phyloP scores from a whole-genome alignment of 2,797 vertebrate genomes.

The Trachurus trachurus region DNA sequence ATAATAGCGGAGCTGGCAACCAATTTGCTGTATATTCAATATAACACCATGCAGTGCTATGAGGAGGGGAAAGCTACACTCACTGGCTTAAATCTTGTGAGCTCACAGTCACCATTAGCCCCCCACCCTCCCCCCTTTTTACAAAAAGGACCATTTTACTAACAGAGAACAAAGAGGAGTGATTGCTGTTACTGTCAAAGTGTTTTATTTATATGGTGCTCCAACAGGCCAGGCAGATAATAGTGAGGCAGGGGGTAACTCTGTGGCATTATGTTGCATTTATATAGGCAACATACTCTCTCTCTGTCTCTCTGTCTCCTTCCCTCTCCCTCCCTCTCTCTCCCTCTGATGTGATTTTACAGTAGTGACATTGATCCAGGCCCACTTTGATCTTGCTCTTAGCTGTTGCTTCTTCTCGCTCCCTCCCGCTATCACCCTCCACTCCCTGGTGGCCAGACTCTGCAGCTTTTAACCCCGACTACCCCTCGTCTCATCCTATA shows the following conservation, averaged over 20 bases:
- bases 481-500: constrained; percentile 72
- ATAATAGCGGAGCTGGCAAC: neutral
- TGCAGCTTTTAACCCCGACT: constrained; percentile 80
- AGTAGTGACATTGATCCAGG: constrained; percentile 81
- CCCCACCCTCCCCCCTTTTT: neutral
- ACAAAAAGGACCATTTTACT: constrained; percentile 38
- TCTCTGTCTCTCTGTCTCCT: constrained; percentile 31
- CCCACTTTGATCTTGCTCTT: constrained; percentile 81
- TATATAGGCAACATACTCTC: constrained; percentile 63
- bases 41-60: neutral
- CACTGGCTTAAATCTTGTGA: neutral
- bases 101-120: neutral
- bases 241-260: constrained; percentile 60
- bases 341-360: constrained; percentile 77
- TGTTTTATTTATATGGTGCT: constrained; percentile 69
- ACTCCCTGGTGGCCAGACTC: constrained; percentile 73
- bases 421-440: constrained; percentile 53
- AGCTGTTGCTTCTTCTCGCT: constrained; percentile 67
- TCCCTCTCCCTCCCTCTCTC: constrained; percentile 41
- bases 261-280: constrained; percentile 73
- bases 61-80: constrained; percentile 12
- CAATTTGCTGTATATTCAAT: neutral
- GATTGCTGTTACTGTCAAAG: constrained; percentile 68
- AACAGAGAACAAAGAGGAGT: constrained; percentile 54
- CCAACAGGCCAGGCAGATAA: constrained; percentile 63